These are phyloP conservation scores for Elmis aenea DNA, from an alignment of 2,888 invertebrate species.

Conservation along the genomic window DNA sequence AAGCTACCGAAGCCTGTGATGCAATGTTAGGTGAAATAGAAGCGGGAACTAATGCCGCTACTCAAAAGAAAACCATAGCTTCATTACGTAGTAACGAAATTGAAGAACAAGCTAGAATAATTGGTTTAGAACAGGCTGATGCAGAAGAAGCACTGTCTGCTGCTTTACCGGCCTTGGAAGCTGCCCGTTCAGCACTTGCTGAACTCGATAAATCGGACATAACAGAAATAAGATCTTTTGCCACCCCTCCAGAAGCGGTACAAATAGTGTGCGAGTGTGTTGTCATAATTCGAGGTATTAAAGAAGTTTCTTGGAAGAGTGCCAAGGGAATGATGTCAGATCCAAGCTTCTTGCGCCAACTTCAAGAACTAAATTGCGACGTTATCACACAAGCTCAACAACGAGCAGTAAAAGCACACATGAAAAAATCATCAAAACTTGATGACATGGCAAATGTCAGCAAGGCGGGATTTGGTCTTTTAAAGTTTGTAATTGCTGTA, in stretches of 20 bases:
- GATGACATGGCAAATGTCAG: slow-evolving; percentile 83
- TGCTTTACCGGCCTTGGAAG: slow-evolving; percentile 80
- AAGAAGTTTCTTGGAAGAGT: slow-evolving; percentile 85
- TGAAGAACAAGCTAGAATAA: slow-evolving; percentile 73
- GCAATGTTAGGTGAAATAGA: slow-evolving; percentile 71
- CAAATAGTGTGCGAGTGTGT: slow-evolving; percentile 87
- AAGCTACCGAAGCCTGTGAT: slow-evolving; percentile 79
- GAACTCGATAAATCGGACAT: slow-evolving; percentile 87
- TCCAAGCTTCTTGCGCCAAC: slow-evolving; percentile 70
- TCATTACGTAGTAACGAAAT: slow-evolving; percentile 77
- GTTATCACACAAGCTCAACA: slow-evolving; percentile 67
- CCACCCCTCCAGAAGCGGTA: slow-evolving; percentile 85
- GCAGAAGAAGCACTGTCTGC: slow-evolving; percentile 76
- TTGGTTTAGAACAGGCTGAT: slow-evolving; percentile 75
- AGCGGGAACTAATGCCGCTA: slow-evolving; percentile 63
- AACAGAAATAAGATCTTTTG: slow-evolving; percentile 87
- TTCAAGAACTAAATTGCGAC: slow-evolving; percentile 85
- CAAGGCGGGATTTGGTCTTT: slow-evolving; percentile 78
- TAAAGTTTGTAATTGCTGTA: slow-evolving; percentile 82
- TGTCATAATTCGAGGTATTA: slow-evolving; percentile 74
- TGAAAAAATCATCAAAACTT: slow-evolving; percentile 66
- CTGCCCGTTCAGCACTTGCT: slow-evolving; percentile 71
- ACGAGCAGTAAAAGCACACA: slow-evolving; percentile 64
- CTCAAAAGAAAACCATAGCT: slow-evolving; percentile 73
- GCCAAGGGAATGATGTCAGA: slow-evolving; percentile 91